Conservation (phyloP, 2,797 vertebrate species). For the Otolemur crassicaudatus region DNA sequence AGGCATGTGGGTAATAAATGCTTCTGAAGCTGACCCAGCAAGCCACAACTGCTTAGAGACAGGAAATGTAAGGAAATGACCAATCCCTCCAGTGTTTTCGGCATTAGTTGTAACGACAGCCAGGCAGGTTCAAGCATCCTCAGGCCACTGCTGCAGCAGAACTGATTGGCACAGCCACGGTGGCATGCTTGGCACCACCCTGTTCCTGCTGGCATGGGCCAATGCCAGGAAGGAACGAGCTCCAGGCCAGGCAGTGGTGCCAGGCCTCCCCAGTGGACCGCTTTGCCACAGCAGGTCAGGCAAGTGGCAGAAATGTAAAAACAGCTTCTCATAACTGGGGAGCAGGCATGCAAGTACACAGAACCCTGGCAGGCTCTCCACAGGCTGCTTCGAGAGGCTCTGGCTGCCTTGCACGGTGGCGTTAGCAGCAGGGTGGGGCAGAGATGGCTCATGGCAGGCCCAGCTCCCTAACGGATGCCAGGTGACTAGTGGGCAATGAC, state of each 20-base stretch:
- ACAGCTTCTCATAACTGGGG: constrained; percentile 41
- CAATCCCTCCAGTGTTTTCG: background rate
- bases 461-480: background rate
- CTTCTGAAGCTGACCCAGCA: background rate
- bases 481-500: background rate
- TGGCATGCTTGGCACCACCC: constrained; percentile 48
- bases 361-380: constrained; percentile 26
- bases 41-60: background rate
- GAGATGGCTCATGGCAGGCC: background rate
- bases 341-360: background rate
- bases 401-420: background rate
- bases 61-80: constrained; percentile 22
- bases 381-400: constrained; percentile 9
- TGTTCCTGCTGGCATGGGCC: constrained; percentile 61
- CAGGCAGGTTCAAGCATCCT: constrained; percentile 38
- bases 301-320: constrained; percentile 66
- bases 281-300: constrained; percentile 62
- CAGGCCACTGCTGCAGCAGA: background rate
- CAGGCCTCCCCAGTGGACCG: constrained; percentile 18
- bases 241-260: background rate
- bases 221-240: constrained; percentile 63
- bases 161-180: constrained; percentile 49
- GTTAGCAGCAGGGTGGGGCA: background rate
- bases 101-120: constrained; percentile 26
- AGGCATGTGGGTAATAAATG: background rate